Percentiles rank a stretch among this genome's conserved stretches.
Evolutionary conservation across 2,113 vertebrate genomes (phyloP).

Genomic region (Butorides virescens): DNA sequence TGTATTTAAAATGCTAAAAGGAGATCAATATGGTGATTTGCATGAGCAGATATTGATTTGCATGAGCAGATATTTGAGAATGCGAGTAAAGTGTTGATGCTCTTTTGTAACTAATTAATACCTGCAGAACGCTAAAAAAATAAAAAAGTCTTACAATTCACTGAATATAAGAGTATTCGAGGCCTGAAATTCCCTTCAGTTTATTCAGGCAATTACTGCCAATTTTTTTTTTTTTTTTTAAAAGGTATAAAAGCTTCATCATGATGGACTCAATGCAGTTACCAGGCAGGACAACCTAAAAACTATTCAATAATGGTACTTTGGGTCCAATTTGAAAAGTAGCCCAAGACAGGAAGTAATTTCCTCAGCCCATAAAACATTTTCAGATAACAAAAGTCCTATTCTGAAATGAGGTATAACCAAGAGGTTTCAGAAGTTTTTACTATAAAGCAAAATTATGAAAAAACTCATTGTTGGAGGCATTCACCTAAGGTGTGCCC

Average conservation of each 20-base stretch:
- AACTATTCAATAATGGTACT: not conserved
- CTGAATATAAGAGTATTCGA: not conserved
- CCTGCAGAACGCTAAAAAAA: not conserved
- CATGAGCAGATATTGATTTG: not conserved
- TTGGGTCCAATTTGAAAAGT: slow-evolving; percentile 17
- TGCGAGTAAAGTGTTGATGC: not conserved
- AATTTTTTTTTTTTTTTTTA: not conserved
- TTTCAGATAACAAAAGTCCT: not conserved
- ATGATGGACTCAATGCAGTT: not conserved
- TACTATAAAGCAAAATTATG: not conserved
- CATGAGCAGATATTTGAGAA: not conserved
- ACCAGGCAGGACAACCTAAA: not conserved
- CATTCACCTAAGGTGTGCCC: accelerated
- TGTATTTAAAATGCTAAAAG: not conserved
- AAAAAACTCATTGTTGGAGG: not conserved
- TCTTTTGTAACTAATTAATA: not conserved
- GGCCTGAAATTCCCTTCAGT: not conserved
- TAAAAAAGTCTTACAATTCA: not conserved
- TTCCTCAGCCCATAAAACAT: slow-evolving; percentile 24
- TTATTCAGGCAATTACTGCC: slow-evolving; percentile 37
- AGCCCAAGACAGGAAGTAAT: slow-evolving; percentile 31
- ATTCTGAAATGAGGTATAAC: not conserved
- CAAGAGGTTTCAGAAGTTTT: not conserved
- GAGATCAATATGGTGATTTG: not conserved
- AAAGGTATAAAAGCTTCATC: slow-evolving; percentile 18